Evolutionary conservation across 2,113 vertebrate genomes (phyloP).

Genomic region (Saiga tatarica): DNA sequence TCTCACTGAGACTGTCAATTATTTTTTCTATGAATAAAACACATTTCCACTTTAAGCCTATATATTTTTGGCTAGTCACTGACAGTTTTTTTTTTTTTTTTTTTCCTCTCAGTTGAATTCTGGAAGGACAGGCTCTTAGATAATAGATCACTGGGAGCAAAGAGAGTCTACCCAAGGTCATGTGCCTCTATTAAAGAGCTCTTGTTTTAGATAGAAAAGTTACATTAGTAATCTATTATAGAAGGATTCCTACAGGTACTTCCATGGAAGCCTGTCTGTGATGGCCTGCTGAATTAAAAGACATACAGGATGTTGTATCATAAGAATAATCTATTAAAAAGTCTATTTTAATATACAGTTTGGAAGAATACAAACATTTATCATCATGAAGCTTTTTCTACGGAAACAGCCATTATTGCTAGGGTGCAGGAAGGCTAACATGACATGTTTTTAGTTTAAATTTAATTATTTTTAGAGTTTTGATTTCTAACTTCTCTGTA

Average conservation of each 20-base stretch:
- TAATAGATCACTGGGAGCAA: neutral
- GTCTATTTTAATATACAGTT: neutral
- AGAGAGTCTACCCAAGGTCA: neutral
- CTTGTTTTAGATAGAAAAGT: neutral
- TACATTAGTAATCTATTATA: neutral
- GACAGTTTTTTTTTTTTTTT: neutral
- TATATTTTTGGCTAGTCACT: constrained; percentile 5
- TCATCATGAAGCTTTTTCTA: neutral
- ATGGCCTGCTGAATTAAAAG: neutral
- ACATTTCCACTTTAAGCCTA: neutral
- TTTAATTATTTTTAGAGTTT: neutral
- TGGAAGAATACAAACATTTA: neutral
- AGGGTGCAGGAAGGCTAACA: neutral
- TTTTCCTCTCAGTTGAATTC: neutral
- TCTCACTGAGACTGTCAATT: neutral
- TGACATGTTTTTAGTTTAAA: neutral
- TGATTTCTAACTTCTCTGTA: neutral
- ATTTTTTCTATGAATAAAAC: constrained; percentile 36
- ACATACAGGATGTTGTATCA: neutral
- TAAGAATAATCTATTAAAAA: neutral
- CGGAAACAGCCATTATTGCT: neutral
- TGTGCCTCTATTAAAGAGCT: neutral
- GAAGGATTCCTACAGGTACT: neutral
- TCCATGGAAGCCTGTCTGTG: neutral
- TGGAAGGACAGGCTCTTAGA: neutral